These are phyloP conservation scores for Lasioglossum malachurum DNA, from an alignment of 2,888 invertebrate genomes.

Conservation along the genomic window DNA sequence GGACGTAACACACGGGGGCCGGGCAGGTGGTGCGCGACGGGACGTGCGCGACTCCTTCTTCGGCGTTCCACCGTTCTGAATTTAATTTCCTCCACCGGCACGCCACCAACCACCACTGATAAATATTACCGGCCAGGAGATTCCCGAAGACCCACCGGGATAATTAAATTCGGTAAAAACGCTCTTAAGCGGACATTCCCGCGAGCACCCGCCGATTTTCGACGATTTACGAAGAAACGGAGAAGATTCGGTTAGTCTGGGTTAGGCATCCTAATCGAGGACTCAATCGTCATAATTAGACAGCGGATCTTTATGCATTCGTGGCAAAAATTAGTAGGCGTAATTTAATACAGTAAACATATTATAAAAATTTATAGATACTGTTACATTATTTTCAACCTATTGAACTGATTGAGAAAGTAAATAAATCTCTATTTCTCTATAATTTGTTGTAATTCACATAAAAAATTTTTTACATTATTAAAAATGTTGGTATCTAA, in stretches of 20 bases:
- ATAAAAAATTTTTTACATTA: too few relatives aligned
- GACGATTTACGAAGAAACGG: neutral
- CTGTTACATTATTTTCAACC: too few relatives aligned
- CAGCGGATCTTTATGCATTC: too few relatives aligned
- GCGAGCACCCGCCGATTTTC: neutral
- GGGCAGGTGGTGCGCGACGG: conserved; percentile 50
- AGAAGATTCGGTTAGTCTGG: neutral
- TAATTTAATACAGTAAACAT: too few relatives aligned
- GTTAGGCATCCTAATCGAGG: too few relatives aligned
- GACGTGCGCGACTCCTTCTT: conserved; percentile 38
- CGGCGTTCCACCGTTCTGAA: conserved; percentile 45
- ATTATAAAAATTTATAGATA: too few relatives aligned
- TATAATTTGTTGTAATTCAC: too few relatives aligned
- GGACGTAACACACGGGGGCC: conserved; percentile 63
- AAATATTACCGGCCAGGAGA: conserved; percentile 45
- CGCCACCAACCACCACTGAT: conserved; percentile 26
- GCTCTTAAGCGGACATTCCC: neutral
- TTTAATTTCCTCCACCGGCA: conserved; percentile 53
- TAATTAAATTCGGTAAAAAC: conserved; percentile 44
- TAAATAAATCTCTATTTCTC: too few relatives aligned
- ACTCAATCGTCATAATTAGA: too few relatives aligned
- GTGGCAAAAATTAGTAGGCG: too few relatives aligned
- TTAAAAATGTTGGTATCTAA: too few relatives aligned
- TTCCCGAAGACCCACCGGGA: conserved; percentile 22
- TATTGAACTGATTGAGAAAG: too few relatives aligned